Conservation (phyloP, 2,113 vertebrate genomes). For the Polyodon spathula region DNA sequence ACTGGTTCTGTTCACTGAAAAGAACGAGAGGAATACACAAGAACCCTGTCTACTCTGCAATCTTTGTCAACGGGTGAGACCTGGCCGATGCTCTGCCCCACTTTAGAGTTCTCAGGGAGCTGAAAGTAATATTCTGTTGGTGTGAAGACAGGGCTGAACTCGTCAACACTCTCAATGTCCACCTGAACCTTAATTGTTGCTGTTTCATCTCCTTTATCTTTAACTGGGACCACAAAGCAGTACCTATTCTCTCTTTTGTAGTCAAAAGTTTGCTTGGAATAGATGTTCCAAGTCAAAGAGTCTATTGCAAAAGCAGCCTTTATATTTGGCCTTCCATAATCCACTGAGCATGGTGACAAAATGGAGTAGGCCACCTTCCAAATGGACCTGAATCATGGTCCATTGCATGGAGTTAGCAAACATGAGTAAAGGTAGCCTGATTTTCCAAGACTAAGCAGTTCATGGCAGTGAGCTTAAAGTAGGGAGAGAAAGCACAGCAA, state of each 20-base stretch:
- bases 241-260: constrained; percentile 69
- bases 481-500: constrained; percentile 62
- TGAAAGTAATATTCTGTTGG: too few relatives aligned
- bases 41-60: constrained; percentile 67
- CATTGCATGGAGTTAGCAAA: constrained; percentile 67
- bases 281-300: constrained; percentile 72
- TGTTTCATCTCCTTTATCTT: constrained; percentile 67
- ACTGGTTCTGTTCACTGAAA: constrained; percentile 69
- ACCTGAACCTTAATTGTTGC: constrained; percentile 66
- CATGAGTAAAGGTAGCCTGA: constrained; percentile 60
- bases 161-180: too few relatives aligned
- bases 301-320: constrained; percentile 75
- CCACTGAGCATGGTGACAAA: constrained; percentile 60
- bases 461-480: constrained; percentile 66
- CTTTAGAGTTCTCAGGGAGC: too few relatives aligned
- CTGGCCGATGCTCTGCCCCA: constrained; percentile 63
- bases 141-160: too few relatives aligned
- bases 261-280: constrained; percentile 70
- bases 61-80: constrained; percentile 79
- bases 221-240: constrained; percentile 74
- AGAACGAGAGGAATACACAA: constrained; percentile 74
- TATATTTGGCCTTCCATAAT: constrained; percentile 43
- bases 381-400: constrained; percentile 76
- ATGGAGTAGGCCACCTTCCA: constrained; percentile 79
- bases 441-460: constrained; percentile 73